Conservation (phyloP, 2,113 vertebrate species). For the Theristicus caerulescens region DNA sequence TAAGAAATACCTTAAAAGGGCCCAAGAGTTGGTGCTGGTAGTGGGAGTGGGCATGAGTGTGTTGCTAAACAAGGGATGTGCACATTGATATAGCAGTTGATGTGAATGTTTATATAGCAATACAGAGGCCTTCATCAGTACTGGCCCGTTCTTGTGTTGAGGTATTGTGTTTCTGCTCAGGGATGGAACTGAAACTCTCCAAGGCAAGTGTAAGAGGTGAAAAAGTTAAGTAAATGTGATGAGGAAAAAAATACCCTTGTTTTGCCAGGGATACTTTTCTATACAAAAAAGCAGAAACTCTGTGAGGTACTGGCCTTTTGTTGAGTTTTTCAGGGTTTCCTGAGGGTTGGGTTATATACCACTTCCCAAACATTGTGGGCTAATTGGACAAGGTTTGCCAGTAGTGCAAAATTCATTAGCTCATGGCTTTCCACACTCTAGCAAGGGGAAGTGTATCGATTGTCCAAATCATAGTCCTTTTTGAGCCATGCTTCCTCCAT, state of each 20-base stretch:
- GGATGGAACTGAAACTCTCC: background rate
- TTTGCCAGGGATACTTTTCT: background rate
- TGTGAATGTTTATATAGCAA: background rate
- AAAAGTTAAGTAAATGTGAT: background rate
- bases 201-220: background rate
- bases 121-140: background rate
- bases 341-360: background rate
- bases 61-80: background rate
- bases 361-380: fast-evolving
- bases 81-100: background rate
- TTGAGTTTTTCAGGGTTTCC: background rate
- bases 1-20: background rate
- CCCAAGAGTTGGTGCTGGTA: background rate
- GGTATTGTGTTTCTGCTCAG: background rate
- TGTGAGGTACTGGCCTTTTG: background rate
- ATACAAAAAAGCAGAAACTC: background rate
- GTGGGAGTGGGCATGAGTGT: background rate
- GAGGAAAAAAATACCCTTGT: background rate
- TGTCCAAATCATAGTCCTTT: background rate
- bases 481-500: background rate
- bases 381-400: background rate
- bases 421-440: background rate
- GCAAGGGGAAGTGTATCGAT: background rate
- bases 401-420: background rate
- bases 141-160: background rate